Conservation (phyloP, 2,888 invertebrate genomes). For the Synergus umbraculus region DNA sequence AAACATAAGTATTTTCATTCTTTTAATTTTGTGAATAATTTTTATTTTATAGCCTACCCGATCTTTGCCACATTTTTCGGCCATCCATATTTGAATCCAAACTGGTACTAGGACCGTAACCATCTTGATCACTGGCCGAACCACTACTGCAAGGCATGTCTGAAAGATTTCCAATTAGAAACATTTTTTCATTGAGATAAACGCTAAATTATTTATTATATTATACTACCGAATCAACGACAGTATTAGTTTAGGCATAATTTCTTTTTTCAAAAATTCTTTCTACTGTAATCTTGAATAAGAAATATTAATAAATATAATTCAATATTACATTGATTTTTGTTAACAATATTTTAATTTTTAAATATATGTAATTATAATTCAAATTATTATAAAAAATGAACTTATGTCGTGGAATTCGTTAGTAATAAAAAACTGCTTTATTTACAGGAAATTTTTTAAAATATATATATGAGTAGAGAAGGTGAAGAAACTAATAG, state of each 20-base stretch:
- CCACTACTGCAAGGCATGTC: constrained; percentile 79
- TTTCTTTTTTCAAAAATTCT: not conserved
- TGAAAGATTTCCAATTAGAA: constrained; percentile 62
- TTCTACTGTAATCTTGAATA: not conserved
- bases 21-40: not conserved
- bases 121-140: constrained; percentile 80
- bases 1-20: not conserved
- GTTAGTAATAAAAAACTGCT: not conserved
- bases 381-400: no score
- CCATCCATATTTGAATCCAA: constrained; percentile 79
- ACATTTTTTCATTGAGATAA: constrained; percentile 42
- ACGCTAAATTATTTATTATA: not conserved
- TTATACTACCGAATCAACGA: constrained; percentile 1
- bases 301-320: not conserved
- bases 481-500: not conserved
- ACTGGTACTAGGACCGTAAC: constrained; percentile 81
- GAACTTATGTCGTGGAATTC: not conserved
- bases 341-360: no score
- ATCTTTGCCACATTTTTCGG: constrained; percentile 75
- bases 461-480: not conserved
- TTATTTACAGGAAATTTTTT: constrained; percentile 20
- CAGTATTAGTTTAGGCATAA: not conserved
- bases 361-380: no score
- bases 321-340: not conserved
- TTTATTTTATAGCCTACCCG: constrained; percentile 63